Conservation (phyloP, 2,888 invertebrate genomes). For the Resseliella maxima region DNA sequence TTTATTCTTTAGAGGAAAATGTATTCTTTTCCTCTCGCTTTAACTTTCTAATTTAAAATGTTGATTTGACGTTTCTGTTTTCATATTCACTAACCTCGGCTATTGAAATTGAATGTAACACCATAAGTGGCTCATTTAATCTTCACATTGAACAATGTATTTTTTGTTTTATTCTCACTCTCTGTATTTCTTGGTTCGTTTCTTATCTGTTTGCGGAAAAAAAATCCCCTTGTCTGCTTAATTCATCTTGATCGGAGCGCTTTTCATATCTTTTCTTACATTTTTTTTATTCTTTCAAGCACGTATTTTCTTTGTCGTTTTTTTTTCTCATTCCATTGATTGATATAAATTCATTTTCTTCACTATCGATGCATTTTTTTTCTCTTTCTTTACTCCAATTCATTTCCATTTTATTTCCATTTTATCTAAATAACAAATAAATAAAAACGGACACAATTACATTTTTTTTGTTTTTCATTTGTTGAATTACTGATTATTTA, state of each 20-base stretch:
- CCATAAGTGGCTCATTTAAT: neutral
- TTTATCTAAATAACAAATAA: slow-evolving; percentile 47
- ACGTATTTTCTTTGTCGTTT: neutral
- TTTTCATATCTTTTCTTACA: neutral
- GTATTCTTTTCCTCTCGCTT: neutral
- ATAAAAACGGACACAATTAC: slow-evolving; percentile 53
- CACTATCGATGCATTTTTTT: slow-evolving; percentile 1
- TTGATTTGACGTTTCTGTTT: slow-evolving; percentile 42
- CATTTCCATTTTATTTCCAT: neutral
- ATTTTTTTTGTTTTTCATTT: neutral
- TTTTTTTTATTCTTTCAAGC: neutral
- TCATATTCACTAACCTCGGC: slow-evolving; percentile 34
- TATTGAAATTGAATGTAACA: slow-evolving; percentile 12
- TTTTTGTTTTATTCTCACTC: neutral
- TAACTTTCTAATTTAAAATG: neutral
- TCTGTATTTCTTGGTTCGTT: too few species aligned
- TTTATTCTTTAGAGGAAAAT: neutral
- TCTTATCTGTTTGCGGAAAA: too few species aligned
- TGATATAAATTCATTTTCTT: neutral
- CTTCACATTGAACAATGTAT: neutral
- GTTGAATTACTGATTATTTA: neutral
- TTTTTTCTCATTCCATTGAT: neutral
- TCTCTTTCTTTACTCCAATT: neutral
- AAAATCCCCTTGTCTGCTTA: too few species aligned
- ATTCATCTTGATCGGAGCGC: neutral